phyloP scores from a whole-genome alignment of 2,797 vertebrate species.

The Delichon dasypus region DNA sequence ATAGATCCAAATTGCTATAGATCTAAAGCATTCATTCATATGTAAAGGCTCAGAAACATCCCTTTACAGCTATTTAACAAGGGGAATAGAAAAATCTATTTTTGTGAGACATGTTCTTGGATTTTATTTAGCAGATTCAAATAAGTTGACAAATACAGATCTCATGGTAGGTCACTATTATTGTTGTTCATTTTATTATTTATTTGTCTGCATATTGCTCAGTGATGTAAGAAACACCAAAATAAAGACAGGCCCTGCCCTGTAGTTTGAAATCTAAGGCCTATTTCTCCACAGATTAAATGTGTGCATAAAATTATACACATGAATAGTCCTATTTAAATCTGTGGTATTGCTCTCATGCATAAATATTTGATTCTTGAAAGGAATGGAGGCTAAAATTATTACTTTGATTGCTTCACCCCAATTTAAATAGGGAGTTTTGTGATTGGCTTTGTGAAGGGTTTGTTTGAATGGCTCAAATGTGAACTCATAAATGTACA shows the following conservation, averaged over 20 bases:
- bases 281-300: conserved; percentile 27
- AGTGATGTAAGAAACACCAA: conserved; percentile 23
- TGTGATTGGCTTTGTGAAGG: background rate
- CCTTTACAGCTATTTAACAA: conserved; percentile 4
- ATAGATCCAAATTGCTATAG: background rate
- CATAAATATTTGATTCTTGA: conserved; percentile 43
- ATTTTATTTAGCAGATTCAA: conserved; percentile 36
- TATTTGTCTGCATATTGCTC: conserved; percentile 34
- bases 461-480: background rate
- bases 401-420: background rate
- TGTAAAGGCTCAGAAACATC: background rate
- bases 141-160: conserved; percentile 1
- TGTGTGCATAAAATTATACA: conserved; percentile 36
- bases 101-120: background rate
- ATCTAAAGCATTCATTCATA: background rate
- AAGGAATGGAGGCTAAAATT: conserved; percentile 16
- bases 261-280: background rate
- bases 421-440: background rate
- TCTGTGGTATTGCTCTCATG: conserved; percentile 8
- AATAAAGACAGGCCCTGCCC: background rate
- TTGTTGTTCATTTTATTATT: conserved; percentile 12
- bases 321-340: conserved; percentile 35
- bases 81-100: background rate
- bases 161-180: background rate
- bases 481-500: background rate